These are phyloP conservation scores for Ancistrus triradiatus DNA, from an alignment of 2,113 vertebrate genomes.

Conservation along the genomic window DNA sequence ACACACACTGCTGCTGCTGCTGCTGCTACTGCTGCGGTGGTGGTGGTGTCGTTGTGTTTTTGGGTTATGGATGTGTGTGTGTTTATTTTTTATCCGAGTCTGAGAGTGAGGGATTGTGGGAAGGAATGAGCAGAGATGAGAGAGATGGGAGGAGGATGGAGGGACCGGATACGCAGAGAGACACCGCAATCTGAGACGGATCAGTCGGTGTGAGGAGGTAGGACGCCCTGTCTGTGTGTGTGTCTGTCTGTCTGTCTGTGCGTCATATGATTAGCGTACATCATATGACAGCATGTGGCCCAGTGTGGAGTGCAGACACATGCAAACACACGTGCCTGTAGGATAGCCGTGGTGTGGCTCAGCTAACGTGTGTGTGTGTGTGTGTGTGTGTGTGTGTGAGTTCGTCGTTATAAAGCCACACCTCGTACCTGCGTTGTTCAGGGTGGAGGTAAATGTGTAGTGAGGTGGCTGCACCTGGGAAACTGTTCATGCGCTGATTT, in stretches of 20 bases:
- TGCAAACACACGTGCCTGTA: background rate
- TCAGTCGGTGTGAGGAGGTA: slow-evolving; percentile 5
- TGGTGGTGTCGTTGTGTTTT: background rate
- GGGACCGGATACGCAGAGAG: slow-evolving; percentile 4
- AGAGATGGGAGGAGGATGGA: slow-evolving; percentile 15
- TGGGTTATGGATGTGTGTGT: slow-evolving; percentile 15
- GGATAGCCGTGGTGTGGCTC: too few relatives aligned
- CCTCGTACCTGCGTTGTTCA: too few relatives aligned
- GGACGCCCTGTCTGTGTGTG: background rate
- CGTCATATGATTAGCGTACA: background rate
- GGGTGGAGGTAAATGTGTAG: too few relatives aligned
- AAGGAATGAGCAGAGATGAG: slow-evolving; percentile 20
- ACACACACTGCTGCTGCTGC: slow-evolving; percentile 9
- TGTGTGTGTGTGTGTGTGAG: background rate
- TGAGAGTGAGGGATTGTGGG: slow-evolving; percentile 13
- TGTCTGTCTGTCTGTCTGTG: slow-evolving; percentile 14
- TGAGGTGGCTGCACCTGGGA: too few relatives aligned
- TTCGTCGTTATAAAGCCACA: too few relatives aligned
- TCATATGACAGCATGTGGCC: background rate
- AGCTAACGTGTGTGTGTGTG: background rate
- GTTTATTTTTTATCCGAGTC: background rate
- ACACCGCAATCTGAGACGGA: background rate
- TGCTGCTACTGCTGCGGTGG: background rate
- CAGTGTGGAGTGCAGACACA: background rate
- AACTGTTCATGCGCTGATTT: too few relatives aligned